Conservation (phyloP, 1,140 invertebrate genomes). For the Helicorthomorpha holstii region DNA sequence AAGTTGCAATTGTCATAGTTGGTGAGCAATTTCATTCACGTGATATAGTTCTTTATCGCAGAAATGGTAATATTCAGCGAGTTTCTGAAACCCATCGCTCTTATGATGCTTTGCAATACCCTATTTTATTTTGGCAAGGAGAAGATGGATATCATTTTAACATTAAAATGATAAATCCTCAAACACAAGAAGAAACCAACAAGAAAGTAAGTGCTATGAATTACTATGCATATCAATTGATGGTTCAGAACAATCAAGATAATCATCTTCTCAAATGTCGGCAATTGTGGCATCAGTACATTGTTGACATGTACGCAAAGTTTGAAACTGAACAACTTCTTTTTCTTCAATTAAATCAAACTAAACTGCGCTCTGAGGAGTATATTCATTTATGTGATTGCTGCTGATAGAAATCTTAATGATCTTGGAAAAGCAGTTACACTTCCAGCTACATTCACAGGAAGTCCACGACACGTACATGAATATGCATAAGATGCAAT, state of each 20-base stretch:
- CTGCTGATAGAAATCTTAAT: not conserved
- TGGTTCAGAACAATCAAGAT: constrained; percentile 9
- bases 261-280: constrained; percentile 20
- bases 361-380: constrained; percentile 12
- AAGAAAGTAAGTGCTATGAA: no score
- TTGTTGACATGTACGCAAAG: constrained; percentile 27
- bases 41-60: no score
- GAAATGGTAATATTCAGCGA: constrained; percentile 15
- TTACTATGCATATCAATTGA: constrained; percentile 10
- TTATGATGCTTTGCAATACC: no score
- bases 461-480: constrained; percentile 3
- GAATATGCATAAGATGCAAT: constrained; percentile 8
- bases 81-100: no score
- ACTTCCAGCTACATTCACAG: constrained; percentile 1
- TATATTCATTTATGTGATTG: constrained; percentile 12
- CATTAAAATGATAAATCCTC: constrained; percentile 23
- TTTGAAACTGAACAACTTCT: constrained; percentile 19
- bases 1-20: constrained; percentile 26
- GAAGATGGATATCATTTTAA: constrained; percentile 28
- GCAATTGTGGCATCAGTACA: constrained; percentile 24
- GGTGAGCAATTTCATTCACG: constrained; percentile 23
- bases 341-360: constrained; percentile 17
- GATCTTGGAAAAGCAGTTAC: not conserved
- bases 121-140: constrained; percentile 29
- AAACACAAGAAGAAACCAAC: constrained; percentile 10